Percentiles rank a stretch among this genome's conserved stretches.
phyloP scores from a whole-genome alignment of 2,113 vertebrate genomes.

The Mastomys natalensis region DNA sequence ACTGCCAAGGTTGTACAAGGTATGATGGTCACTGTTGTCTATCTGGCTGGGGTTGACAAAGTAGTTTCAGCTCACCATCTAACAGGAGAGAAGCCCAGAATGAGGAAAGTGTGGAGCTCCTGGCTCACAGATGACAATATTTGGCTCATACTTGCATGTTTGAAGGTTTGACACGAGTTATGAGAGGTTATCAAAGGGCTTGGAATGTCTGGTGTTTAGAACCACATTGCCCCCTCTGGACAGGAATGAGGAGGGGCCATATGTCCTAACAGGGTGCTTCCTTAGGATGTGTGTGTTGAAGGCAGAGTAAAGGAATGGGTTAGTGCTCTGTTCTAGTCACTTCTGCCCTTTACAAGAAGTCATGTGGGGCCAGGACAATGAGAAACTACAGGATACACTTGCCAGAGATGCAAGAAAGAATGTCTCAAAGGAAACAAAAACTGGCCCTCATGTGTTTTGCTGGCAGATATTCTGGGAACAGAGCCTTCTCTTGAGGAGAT shows the following conservation, averaged over 20 bases:
- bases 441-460: slow-evolving; percentile 75
- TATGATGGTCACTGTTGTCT: background rate
- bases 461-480: slow-evolving; percentile 82
- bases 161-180: slow-evolving; percentile 83
- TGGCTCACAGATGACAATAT: slow-evolving; percentile 75
- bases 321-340: slow-evolving; percentile 61
- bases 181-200: slow-evolving; percentile 80
- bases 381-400: slow-evolving; percentile 77
- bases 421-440: slow-evolving; percentile 83
- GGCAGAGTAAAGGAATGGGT: background rate
- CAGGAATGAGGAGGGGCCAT: slow-evolving; percentile 55
- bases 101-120: slow-evolving; percentile 72
- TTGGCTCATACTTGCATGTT: slow-evolving; percentile 81
- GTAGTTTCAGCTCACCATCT: background rate
- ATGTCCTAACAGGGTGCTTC: slow-evolving; percentile 78
- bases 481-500: slow-evolving; percentile 61
- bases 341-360: slow-evolving; percentile 72
- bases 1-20: background rate
- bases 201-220: slow-evolving; percentile 85
- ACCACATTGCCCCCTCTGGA: slow-evolving; percentile 74
- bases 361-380: slow-evolving; percentile 76
- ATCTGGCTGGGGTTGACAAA: background rate
- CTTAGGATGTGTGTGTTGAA: slow-evolving; percentile 66
- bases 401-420: slow-evolving; percentile 80
- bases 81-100: slow-evolving; percentile 68